Percentiles rank a stretch among this genome's conserved stretches.
Conservation (phyloP, 2,113 vertebrate genomes). For the Beaufortia kweichowensis region DNA sequence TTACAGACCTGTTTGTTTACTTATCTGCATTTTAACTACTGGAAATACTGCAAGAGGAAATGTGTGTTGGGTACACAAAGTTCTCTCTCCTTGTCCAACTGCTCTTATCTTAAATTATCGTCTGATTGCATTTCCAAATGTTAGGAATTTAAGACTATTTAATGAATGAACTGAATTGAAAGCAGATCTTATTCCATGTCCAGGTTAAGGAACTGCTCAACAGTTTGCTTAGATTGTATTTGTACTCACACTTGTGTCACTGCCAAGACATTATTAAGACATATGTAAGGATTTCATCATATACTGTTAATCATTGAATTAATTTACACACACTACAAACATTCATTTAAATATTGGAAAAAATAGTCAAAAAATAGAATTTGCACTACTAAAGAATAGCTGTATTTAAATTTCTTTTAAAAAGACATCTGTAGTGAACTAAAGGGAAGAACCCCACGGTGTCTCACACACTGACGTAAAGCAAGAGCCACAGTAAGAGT, state of each 20-base stretch:
- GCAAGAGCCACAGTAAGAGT: background rate
- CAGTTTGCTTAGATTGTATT: too few species aligned
- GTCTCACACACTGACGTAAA: slow-evolving; percentile 17
- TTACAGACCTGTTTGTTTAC: background rate
- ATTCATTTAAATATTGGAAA: too few species aligned
- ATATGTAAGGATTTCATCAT: too few species aligned
- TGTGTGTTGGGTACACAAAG: background rate
- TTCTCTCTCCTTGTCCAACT: background rate
- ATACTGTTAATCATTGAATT: too few species aligned
- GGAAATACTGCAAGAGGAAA: background rate
- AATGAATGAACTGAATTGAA: background rate
- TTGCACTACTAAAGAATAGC: too few species aligned
- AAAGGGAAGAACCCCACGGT: background rate
- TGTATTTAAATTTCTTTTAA: background rate
- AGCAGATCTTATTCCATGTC: too few species aligned
- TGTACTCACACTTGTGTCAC: too few species aligned
- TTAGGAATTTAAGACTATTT: background rate
- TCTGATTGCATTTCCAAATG: background rate
- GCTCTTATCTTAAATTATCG: background rate
- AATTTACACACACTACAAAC: too few species aligned
- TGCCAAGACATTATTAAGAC: too few species aligned
- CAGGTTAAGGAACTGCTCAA: too few species aligned
- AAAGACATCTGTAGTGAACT: background rate
- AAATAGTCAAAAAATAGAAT: too few species aligned
- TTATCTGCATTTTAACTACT: background rate